A percentile compares a stretch with the other conserved stretches of the same genome.
These are phyloP conservation scores for Erebia ligea DNA, from an alignment of 2,888 invertebrate genomes.

Conservation along the genomic window DNA sequence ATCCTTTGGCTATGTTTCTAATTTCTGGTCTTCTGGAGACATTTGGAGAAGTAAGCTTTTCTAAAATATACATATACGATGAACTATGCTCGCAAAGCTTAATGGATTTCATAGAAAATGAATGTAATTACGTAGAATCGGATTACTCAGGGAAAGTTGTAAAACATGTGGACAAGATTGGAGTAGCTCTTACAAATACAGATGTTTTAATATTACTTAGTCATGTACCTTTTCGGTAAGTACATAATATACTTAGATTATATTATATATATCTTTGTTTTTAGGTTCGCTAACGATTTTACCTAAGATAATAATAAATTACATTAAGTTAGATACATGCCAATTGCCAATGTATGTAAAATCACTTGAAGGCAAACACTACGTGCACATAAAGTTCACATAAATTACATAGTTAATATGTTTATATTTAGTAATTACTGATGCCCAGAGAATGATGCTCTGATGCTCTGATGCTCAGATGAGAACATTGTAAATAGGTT, in stretches of 20 bases:
- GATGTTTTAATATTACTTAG: slow-evolving; percentile 81
- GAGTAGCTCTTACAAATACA: slow-evolving; percentile 70
- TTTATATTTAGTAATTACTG: too few relatives aligned
- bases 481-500: too few relatives aligned
- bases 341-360: too few relatives aligned
- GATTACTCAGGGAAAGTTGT: slow-evolving; percentile 60
- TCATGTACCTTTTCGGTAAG: slow-evolving; percentile 68
- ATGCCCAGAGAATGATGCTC: too few relatives aligned
- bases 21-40: slow-evolving; percentile 64
- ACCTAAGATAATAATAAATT: too few relatives aligned
- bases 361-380: too few relatives aligned
- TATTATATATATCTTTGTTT: background rate
- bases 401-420: too few relatives aligned
- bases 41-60: slow-evolving; percentile 51
- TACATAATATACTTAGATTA: background rate
- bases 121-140: slow-evolving; percentile 61
- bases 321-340: too few relatives aligned
- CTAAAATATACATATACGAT: slow-evolving; percentile 67
- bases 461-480: too few relatives aligned
- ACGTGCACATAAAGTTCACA: too few relatives aligned
- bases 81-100: slow-evolving; percentile 52
- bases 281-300: too few relatives aligned
- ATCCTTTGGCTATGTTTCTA: slow-evolving; percentile 61
- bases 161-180: slow-evolving; percentile 68
- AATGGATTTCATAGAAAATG: slow-evolving; percentile 61